Base-by-base conservation (phyloP, 2,113 vertebrate genomes). In the Actenoides lindsayi region DNA sequence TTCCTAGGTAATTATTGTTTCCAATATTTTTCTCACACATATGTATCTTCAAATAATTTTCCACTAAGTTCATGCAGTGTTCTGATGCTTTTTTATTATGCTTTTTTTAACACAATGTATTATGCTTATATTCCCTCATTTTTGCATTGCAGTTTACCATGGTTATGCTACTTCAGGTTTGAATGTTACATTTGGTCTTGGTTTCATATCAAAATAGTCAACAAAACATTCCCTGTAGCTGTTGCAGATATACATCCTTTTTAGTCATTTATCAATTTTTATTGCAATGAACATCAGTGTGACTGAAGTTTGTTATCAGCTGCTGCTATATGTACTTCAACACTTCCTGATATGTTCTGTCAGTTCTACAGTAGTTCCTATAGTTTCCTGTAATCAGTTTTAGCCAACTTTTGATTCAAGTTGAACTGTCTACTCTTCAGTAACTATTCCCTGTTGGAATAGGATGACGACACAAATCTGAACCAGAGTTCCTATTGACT, bases 271-370 rank as follows among this genome's bases (percentile, higher is more conserved):
- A 91, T 93, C 78, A 83, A 7, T 85, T 96, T 84, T 82, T 94
- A 96, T 93, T 93, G 33, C 44, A 90, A 67, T 73, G 12, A 93
- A 56, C 37, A 27, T 59, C 39, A 69, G 13, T 24, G 35, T 93
- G 91, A 97, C 59, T 95, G 70, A 95, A 95, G 96, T 96, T 87
- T 91, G 73, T 44, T 93, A 93, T 79, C 57, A 82, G 80, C 54
- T 90, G 48, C n/a, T 68, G 54, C 44, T 92, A 12, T 65, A 85
- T 41, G 37, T 90, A 92, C 25, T 93, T 95, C n/a, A 95, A 68
- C 62, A 90, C 17, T 62, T 94, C 30, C 59, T 91, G 37, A 92
- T 67, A 90, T 65, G 78, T 41, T 73, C 60, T 76, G 44, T 63
- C 84, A 56, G 51, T 75, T 91, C 62, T 90, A 17, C 11, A 95